These are phyloP conservation scores for Zenarchopterus dispar DNA, from an alignment of 2,797 vertebrate genomes.

Conservation along the genomic window DNA sequence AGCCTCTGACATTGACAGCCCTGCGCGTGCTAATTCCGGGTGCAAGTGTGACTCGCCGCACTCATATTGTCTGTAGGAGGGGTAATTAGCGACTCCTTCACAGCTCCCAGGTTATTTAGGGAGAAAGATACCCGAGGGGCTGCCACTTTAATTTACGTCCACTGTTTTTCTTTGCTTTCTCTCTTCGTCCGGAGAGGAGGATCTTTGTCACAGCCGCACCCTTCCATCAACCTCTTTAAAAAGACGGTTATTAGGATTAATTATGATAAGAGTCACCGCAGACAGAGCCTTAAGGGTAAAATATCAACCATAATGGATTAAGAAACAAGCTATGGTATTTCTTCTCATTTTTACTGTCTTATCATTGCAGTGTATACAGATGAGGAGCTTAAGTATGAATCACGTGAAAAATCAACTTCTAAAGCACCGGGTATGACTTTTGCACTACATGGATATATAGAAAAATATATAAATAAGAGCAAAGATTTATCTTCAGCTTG, in stretches of 20 bases:
- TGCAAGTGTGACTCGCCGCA: conserved; percentile 58
- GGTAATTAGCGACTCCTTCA: conserved; percentile 80
- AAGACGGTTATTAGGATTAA: conserved; percentile 75
- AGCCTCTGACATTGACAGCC: conserved; percentile 63
- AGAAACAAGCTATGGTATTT: conserved; percentile 53
- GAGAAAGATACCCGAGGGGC: conserved; percentile 72
- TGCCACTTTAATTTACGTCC: conserved; percentile 79
- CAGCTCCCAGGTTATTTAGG: conserved; percentile 80
- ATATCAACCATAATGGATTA: conserved; percentile 52
- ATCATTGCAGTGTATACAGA: conserved; percentile 39
- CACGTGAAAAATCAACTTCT: conserved; percentile 20
- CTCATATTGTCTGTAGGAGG: conserved; percentile 60
- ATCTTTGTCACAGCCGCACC: conserved; percentile 62
- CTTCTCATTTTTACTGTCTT: conserved; percentile 52
- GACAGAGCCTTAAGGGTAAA: conserved; percentile 47
- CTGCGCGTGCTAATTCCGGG: conserved; percentile 47
- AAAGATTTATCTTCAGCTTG: conserved; percentile 11
- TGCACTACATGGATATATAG: neutral
- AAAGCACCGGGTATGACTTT: conserved; percentile 2
- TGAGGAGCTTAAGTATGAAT: conserved; percentile 49
- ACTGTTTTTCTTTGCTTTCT: conserved; percentile 49
- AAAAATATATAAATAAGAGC: conserved; percentile 8
- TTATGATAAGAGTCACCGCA: conserved; percentile 70
- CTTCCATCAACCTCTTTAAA: conserved; percentile 53
- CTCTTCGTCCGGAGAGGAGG: conserved; percentile 45